Evolutionary conservation across 1,140 invertebrate species (phyloP).

Genomic region (Drosophila bocqueti): DNA sequence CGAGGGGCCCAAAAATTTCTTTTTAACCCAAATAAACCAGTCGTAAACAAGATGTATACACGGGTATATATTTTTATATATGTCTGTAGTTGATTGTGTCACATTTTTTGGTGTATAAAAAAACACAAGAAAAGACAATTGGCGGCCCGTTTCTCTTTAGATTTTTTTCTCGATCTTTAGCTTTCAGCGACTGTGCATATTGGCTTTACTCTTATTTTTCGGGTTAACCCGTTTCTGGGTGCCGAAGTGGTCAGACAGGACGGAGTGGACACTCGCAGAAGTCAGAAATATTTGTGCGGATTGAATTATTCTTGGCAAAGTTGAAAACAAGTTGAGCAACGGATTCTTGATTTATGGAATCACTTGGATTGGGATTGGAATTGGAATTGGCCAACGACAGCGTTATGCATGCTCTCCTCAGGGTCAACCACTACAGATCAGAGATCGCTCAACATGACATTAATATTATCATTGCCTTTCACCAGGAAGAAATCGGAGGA

Average conservation of each 20-base stretch:
- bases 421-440: slow-evolving; percentile 33
- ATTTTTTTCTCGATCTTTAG: slow-evolving; percentile 18
- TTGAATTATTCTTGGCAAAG: slow-evolving; percentile 49
- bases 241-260: slow-evolving; percentile 58
- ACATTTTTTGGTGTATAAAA: slow-evolving; percentile 4
- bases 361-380: slow-evolving; percentile 34
- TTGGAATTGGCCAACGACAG: slow-evolving; percentile 38
- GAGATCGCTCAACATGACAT: not conserved
- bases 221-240: slow-evolving; percentile 68
- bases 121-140: slow-evolving; percentile 25
- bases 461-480: slow-evolving; percentile 21
- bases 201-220: slow-evolving; percentile 46
- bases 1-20: slow-evolving; percentile 59
- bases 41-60: slow-evolving; percentile 54
- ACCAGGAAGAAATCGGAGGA: slow-evolving; percentile 44
- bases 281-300: slow-evolving; percentile 41
- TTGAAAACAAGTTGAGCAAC: slow-evolving; percentile 63
- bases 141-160: slow-evolving; percentile 34
- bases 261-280: slow-evolving; percentile 49
- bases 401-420: slow-evolving; percentile 42
- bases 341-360: slow-evolving; percentile 72
- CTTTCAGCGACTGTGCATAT: slow-evolving; percentile 15
- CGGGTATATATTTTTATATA: slow-evolving; percentile 7
- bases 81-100: slow-evolving; percentile 19
- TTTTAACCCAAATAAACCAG: slow-evolving; percentile 81